Evolutionary conservation across 2,797 vertebrate genomes (phyloP).

Genomic region (Phoeniculus purpureus): DNA sequence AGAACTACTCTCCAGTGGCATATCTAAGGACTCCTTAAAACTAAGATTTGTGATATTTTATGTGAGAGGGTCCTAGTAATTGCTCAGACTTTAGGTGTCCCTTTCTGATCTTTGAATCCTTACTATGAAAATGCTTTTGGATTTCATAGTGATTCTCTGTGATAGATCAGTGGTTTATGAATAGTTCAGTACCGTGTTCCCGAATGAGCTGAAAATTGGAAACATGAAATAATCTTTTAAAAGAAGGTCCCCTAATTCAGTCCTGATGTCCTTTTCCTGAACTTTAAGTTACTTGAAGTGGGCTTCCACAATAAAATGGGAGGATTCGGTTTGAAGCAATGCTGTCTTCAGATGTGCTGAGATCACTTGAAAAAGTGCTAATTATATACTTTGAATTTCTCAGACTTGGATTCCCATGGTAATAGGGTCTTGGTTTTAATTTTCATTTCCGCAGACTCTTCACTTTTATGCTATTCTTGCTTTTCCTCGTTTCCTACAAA

Average conservation of each 20-base stretch:
- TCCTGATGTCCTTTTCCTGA: conserved; percentile 72
- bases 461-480: background rate
- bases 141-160: background rate
- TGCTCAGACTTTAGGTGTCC: background rate
- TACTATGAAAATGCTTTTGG: background rate
- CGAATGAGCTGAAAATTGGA: background rate
- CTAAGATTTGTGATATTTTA: background rate
- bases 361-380: background rate
- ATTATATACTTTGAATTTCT: conserved; percentile 24
- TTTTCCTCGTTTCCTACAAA: conserved; percentile 9
- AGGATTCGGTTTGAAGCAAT: background rate
- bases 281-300: conserved; percentile 52
- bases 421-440: background rate
- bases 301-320: background rate
- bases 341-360: background rate
- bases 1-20: background rate
- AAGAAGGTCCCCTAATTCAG: background rate
- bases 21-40: background rate
- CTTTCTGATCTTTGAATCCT: conserved; percentile 15
- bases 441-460: conserved; percentile 1
- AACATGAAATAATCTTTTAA: background rate
- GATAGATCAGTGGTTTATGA: background rate
- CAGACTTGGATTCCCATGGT: background rate
- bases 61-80: background rate
- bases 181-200: background rate